These are phyloP conservation scores for Eueides isabella DNA, from an alignment of 1,140 invertebrate genomes.

Conservation along the genomic window DNA sequence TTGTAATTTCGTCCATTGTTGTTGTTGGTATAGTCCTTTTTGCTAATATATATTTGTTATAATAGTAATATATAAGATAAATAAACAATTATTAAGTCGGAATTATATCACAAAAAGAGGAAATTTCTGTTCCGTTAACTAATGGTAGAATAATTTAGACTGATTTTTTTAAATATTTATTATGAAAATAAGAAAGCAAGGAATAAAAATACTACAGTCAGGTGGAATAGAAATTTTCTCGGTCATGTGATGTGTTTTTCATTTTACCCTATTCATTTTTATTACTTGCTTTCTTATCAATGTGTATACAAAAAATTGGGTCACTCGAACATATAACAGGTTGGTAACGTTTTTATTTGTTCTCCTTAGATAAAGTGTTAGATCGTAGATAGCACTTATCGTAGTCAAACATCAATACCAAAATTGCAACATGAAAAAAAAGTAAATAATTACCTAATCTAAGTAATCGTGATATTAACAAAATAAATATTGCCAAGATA, in stretches of 20 bases:
- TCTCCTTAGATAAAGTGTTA: conserved; percentile 44
- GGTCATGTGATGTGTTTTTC: conserved; percentile 70
- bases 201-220: conserved; percentile 56
- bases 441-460: background rate
- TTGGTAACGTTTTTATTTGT: conserved; percentile 60
- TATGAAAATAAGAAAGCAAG: conserved; percentile 74
- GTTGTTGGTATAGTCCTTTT: conserved; percentile 11
- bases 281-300: conserved; percentile 81
- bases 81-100: conserved; percentile 15
- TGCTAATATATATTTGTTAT: conserved; percentile 7
- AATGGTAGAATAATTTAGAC: conserved; percentile 67
- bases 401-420: conserved; percentile 21
- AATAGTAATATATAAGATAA: conserved; percentile 14
- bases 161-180: conserved; percentile 41
- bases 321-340: conserved; percentile 54
- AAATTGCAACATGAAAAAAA: conserved; percentile 33
- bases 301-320: conserved; percentile 64
- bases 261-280: conserved; percentile 52
- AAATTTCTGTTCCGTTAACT: conserved; percentile 77
- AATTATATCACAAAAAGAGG: conserved; percentile 54
- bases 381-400: conserved; percentile 27
- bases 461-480: background rate
- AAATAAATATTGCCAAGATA: too few relatives aligned
- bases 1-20: conserved; percentile 58
- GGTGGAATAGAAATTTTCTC: conserved; percentile 83